Percentiles rank a stretch among this genome's conserved stretches.
These are phyloP conservation scores for Tragopan temminckii DNA, from an alignment of 2,797 vertebrate genomes.

Conservation along the genomic window DNA sequence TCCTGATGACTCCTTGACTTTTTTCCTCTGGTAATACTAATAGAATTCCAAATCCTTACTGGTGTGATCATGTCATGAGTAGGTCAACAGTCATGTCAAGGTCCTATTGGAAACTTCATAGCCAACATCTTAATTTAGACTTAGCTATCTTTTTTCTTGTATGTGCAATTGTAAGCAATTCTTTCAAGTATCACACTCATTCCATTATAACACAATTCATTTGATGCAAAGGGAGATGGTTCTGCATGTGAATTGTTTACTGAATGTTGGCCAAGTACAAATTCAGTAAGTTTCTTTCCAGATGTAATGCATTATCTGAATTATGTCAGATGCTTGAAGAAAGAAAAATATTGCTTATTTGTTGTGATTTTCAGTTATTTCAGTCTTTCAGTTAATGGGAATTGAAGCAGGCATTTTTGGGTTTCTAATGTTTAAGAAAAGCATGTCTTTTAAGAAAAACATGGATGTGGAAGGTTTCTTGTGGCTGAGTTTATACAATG, in stretches of 20 bases:
- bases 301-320: background rate
- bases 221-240: conserved; percentile 81
- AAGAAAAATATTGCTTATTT: conserved; percentile 16
- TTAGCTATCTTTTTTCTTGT: conserved; percentile 86
- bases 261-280: conserved; percentile 65
- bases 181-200: conserved; percentile 83
- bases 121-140: conserved; percentile 99
- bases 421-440: background rate
- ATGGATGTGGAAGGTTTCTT: background rate
- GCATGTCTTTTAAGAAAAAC: background rate
- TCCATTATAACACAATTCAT: conserved; percentile 85
- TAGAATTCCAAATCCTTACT: conserved; percentile 99
- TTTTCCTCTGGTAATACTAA: conserved; percentile 98
- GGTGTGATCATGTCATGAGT: conserved; percentile 97
- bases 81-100: conserved; percentile 99
- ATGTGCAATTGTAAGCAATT: conserved; percentile 86
- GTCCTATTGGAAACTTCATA: conserved; percentile 99
- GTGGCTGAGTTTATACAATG: background rate
- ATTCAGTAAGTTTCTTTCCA: conserved; percentile 52
- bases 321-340: background rate
- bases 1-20: conserved; percentile 99
- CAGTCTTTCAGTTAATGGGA: background rate
- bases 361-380: conserved; percentile 19
- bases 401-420: background rate
- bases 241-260: conserved; percentile 83